These are phyloP conservation scores for Lasiurus borealis DNA, from an alignment of 2,113 vertebrate species.

Conservation along the genomic window DNA sequence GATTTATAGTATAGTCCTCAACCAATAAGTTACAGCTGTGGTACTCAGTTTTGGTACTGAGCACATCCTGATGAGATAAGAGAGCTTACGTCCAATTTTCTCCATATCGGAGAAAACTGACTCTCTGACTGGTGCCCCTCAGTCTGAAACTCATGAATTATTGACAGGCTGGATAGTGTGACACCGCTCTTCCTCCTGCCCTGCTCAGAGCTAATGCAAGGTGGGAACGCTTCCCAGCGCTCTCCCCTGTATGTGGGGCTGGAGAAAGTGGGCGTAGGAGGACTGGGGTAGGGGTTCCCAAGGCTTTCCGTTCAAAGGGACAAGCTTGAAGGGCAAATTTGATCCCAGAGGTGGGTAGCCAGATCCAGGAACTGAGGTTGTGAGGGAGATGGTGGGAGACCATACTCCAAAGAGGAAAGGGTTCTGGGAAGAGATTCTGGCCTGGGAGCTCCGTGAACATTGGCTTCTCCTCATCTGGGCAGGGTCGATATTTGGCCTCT, in stretches of 20 bases:
- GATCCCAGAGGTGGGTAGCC: background rate
- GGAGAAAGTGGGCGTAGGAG: background rate
- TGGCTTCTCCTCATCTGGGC: background rate
- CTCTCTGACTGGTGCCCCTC: conserved; percentile 66
- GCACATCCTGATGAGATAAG: conserved; percentile 51
- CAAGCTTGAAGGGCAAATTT: background rate
- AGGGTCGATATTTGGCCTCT: background rate
- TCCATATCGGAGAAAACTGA: conserved; percentile 45
- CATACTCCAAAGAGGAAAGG: background rate
- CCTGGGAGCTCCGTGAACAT: background rate
- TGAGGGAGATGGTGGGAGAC: background rate
- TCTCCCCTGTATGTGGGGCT: background rate
- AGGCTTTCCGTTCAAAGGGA: conserved; percentile 21
- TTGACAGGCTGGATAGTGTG: conserved; percentile 51
- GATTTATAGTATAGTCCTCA: background rate
- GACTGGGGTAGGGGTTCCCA: background rate
- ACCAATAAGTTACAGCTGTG: background rate
- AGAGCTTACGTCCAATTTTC: conserved; percentile 53
- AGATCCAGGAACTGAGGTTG: background rate
- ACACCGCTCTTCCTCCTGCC: conserved; percentile 43
- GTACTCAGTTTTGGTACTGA: conserved; percentile 10
- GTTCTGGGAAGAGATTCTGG: background rate
- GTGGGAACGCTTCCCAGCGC: conserved; percentile 60
- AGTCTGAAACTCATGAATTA: conserved; percentile 78
- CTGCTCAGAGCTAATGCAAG: conserved; percentile 53